Conservation (phyloP, 2,888 invertebrate genomes). For the Smittia aterrima region DNA sequence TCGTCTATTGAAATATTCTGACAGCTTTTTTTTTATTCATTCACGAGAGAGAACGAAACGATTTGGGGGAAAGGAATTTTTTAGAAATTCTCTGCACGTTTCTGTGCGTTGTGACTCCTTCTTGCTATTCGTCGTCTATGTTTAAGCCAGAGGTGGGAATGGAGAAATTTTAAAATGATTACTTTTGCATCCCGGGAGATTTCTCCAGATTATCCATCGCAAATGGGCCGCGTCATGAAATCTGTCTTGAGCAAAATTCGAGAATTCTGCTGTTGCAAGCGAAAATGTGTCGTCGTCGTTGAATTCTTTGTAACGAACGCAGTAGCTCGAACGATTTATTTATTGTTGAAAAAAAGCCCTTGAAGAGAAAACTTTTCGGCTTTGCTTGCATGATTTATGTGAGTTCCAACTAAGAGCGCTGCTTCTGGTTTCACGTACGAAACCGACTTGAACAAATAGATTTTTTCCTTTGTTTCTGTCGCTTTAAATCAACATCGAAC, state of each 20-base stretch:
- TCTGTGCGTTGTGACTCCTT: background rate
- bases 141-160: background rate
- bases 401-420: slow-evolving; percentile 5
- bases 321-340: background rate
- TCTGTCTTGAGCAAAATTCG: background rate
- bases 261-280: slow-evolving; percentile 11
- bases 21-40: background rate
- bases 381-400: background rate
- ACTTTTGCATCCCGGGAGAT: slow-evolving; percentile 16
- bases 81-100: slow-evolving; percentile 14
- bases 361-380: background rate
- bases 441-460: background rate
- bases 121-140: background rate
- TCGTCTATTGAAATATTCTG: background rate
- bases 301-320: background rate
- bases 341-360: background rate
- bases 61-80: background rate
- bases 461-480: background rate
- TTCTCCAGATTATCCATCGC: background rate
- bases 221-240: slow-evolving; percentile 31
- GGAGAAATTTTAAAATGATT: slow-evolving; percentile 19
- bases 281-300: background rate
- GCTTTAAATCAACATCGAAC: slow-evolving; percentile 3
- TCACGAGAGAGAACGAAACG: background rate
- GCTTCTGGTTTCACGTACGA: slow-evolving; percentile 17